Conservation (phyloP, 2,113 vertebrate genomes). For the Cyphomyrus plagiostoma region DNA sequence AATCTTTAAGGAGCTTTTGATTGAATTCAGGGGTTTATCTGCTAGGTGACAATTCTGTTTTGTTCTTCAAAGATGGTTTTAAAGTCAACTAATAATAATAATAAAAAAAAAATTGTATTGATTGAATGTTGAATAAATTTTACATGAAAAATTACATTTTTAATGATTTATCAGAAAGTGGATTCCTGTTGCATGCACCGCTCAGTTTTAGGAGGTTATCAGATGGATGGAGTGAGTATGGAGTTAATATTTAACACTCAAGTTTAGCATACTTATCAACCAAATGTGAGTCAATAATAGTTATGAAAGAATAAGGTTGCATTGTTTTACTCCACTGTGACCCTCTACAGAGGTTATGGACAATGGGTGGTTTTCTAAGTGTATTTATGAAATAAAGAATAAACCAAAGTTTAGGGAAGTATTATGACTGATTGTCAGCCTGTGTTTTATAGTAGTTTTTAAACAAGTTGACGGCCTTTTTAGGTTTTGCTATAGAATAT, state of each 20-base stretch:
- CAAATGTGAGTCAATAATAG: neutral
- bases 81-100: neutral
- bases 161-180: neutral
- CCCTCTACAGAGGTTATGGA: neutral
- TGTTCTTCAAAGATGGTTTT: neutral
- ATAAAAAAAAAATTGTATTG: neutral
- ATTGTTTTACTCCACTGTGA: neutral
- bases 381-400: neutral
- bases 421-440: neutral
- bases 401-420: neutral
- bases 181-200: neutral
- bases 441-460: neutral
- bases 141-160: neutral
- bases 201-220: neutral
- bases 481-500: neutral
- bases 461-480: neutral
- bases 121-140: neutral
- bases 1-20: neutral
- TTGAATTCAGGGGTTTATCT: neutral
- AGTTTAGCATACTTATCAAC: neutral
- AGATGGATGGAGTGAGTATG: neutral
- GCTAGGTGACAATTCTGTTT: neutral
- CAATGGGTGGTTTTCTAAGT: neutral
- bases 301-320: neutral
- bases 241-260: neutral